Evolutionary conservation across 2,113 vertebrate species (phyloP), one percentile per base, ranked within the genome.

Genomic region (Urocitellus parryii): DNA sequence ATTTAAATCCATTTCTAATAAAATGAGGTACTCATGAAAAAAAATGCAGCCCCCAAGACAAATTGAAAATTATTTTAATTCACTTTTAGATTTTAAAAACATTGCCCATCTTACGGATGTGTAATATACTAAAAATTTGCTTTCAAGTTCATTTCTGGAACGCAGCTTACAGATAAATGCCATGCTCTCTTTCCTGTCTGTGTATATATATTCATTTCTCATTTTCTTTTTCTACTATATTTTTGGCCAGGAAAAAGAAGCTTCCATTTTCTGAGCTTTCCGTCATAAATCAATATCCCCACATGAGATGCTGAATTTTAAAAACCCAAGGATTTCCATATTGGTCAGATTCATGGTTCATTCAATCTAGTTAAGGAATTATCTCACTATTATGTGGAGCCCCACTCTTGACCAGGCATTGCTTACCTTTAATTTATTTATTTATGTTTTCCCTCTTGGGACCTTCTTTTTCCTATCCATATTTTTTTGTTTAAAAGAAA

Each of bases 271-370:
- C 17, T 74, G 27, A 34, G 29, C 29, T 94, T 96, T 96, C 93
- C 25, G 0, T 65, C 91, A 79, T 87, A 96, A 97, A 96, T 93
- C 78, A 76, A 87, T 95, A 95, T 91, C 53, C 70, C 48, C 82
- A 91, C 74, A 89, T 48, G 86, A 95, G 37, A 84, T 48, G 58
- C 73, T 94, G 51, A 76, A 96, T 91, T 95, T 96, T 88, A 91
- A 90, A 96, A 93, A 78, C 4, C 7, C 76, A 80, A 45, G 53
- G 67, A 97, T 96, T 95, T 95, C 86, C 70, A 73, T 91, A 96
- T 80, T 94, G 82, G 93, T 72, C 63, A 70, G 73, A 93, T 82
- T 92, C 78, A 89, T 63, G 78, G 88, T 83, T 76, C 70, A 91
- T 24, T 76, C 65, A 93, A 72, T 95, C 89, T 86, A 89, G 88